Evolutionary conservation across 2,797 vertebrate species (phyloP).

Genomic region (Monodelphis domestica): DNA sequence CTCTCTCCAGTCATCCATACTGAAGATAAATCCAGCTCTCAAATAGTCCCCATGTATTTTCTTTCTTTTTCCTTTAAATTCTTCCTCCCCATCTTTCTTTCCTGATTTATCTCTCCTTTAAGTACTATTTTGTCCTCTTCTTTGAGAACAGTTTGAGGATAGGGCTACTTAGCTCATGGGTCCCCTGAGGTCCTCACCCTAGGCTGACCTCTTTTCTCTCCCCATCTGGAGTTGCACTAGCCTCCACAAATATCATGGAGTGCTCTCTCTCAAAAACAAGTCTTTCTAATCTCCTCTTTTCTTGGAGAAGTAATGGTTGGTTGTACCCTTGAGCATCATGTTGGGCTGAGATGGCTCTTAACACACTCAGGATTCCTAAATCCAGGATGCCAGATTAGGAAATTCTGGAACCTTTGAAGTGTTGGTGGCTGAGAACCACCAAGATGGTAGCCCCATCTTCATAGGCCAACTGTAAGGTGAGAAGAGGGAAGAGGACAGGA

Average conservation of each 20-base stretch:
- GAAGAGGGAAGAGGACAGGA: not conserved
- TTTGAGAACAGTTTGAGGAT: not conserved
- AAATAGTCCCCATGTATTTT: not conserved
- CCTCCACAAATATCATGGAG: constrained; percentile 5
- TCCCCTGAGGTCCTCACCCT: not conserved
- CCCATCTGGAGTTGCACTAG: not conserved
- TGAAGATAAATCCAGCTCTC: not conserved
- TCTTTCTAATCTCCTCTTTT: not conserved
- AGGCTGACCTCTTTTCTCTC: not conserved
- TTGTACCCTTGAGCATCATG: not conserved
- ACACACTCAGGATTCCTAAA: not conserved
- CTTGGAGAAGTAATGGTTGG: not conserved
- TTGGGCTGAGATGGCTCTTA: not conserved
- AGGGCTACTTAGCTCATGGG: not conserved
- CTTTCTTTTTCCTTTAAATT: not conserved
- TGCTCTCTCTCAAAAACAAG: not conserved
- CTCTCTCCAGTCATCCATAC: not conserved
- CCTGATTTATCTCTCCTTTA: not conserved
- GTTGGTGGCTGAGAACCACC: not conserved
- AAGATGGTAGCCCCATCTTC: not conserved
- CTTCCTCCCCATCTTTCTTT: not conserved
- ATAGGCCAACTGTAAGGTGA: not conserved
- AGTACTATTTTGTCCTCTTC: not conserved
- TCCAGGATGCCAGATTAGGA: constrained; percentile 38
- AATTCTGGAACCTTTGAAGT: not conserved